phyloP scores from a whole-genome alignment of 1,140 invertebrate species.

The Geopemphigus sp. region DNA sequence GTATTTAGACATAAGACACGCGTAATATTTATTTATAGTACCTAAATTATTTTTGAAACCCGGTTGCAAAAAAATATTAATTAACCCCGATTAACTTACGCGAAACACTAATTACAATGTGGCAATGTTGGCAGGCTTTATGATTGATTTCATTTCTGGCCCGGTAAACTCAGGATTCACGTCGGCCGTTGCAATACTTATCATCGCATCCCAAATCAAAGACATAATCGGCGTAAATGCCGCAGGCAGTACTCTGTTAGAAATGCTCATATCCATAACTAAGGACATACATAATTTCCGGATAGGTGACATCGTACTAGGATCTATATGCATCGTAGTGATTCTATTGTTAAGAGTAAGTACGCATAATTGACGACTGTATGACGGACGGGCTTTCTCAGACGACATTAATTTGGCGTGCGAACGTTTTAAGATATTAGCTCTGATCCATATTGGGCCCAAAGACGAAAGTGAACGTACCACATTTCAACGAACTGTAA shows the following conservation, averaged over 20 bases:
- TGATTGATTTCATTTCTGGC: constrained; percentile 90
- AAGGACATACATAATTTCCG: constrained; percentile 63
- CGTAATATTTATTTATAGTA: too few relatives aligned
- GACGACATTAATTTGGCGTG: not conserved
- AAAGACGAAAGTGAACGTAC: constrained; percentile 57
- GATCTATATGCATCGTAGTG: constrained; percentile 67
- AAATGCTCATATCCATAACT: constrained; percentile 69
- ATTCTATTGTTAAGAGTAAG: constrained; percentile 69
- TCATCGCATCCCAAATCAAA: constrained; percentile 84
- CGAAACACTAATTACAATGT: too few relatives aligned
- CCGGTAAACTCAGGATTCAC: constrained; percentile 90
- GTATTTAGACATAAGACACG: not conserved
- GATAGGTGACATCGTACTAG: constrained; percentile 68
- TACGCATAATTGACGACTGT: not conserved
- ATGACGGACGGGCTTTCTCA: not conserved
- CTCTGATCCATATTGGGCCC: constrained; percentile 61
- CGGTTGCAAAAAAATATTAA: too few relatives aligned
- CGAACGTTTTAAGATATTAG: constrained; percentile 55
- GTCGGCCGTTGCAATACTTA: constrained; percentile 87
- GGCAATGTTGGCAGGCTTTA: constrained; percentile 69
- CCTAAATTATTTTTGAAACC: too few relatives aligned
- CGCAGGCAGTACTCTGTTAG: constrained; percentile 69
- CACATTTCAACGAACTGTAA: constrained; percentile 56
- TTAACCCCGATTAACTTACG: too few relatives aligned
- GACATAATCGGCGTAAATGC: constrained; percentile 76